Conservation (phyloP, 2,797 vertebrate species). For the Characodon lateralis region DNA sequence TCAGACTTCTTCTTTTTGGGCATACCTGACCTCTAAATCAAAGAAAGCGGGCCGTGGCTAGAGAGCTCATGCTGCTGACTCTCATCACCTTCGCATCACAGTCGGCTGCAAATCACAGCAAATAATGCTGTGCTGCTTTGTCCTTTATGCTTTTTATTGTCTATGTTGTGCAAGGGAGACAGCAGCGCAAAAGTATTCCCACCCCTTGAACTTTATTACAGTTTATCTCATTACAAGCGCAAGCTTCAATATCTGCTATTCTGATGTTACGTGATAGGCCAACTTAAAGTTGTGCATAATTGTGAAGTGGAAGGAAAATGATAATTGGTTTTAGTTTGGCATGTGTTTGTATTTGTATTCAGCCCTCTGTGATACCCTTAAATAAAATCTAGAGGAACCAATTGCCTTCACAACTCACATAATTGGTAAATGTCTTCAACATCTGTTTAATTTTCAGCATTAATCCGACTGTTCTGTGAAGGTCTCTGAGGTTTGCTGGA, state of each 20-base stretch:
- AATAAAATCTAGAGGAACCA: too few relatives aligned
- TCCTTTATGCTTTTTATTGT: not conserved
- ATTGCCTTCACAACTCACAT: not conserved
- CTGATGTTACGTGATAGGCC: not conserved
- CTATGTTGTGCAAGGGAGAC: not conserved
- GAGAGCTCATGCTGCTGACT: conserved; percentile 2
- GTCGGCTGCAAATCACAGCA: not conserved
- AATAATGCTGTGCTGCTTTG: not conserved
- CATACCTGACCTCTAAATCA: not conserved
- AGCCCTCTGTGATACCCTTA: too few relatives aligned
- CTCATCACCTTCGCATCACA: not conserved
- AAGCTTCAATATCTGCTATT: not conserved
- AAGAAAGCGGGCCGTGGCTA: not conserved
- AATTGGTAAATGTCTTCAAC: not conserved
- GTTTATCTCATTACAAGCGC: not conserved
- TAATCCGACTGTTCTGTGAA: not conserved
- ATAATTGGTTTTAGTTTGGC: not conserved
- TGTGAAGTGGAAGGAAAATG: not conserved
- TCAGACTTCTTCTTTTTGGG: not conserved
- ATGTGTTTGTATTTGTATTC: not conserved
- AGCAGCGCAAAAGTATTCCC: not conserved
- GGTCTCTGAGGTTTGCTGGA: not conserved
- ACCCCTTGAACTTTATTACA: not conserved
- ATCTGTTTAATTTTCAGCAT: not conserved
- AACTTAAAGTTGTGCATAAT: not conserved